Conservation (phyloP, 1,140 invertebrate species). For the Apis cerana region DNA sequence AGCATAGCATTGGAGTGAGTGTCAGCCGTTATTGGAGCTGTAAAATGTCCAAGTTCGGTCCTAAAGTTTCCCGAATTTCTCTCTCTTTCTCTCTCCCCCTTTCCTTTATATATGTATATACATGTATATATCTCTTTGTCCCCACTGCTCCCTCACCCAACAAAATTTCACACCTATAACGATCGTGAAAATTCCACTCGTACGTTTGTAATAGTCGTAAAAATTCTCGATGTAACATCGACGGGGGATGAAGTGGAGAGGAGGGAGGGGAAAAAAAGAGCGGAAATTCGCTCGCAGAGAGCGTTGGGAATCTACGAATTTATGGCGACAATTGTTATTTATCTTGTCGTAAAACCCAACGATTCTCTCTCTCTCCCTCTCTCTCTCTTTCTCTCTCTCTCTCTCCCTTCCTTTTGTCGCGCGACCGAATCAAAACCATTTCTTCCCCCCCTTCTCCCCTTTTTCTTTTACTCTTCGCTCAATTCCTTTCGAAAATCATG, state of each 20-base stretch:
- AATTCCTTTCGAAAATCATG: too few species aligned
- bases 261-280: background rate
- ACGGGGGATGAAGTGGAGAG: background rate
- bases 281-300: background rate
- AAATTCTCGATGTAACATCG: conserved; percentile 5
- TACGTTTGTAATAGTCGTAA: conserved; percentile 29
- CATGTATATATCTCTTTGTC: background rate
- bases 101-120: background rate
- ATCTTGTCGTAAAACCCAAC: background rate
- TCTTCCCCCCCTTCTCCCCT: too few species aligned
- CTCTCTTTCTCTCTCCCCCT: background rate
- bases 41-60: conserved; percentile 54
- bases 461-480: too few species aligned
- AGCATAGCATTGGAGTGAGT: conserved; percentile 14
- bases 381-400: too few species aligned
- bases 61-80: conserved; percentile 33
- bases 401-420: too few species aligned
- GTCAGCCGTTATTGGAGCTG: conserved; percentile 57
- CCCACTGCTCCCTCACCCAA: background rate
- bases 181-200: conserved; percentile 25
- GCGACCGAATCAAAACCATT: too few species aligned
- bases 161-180: conserved; percentile 42
- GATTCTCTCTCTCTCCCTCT: background rate
- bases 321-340: conserved; percentile 36
- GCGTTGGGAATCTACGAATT: background rate